Evolutionary conservation across 2,888 invertebrate genomes (phyloP), one percentile per base, ranked within the genome.

Genomic region (Drosophila koepferae): DNA sequence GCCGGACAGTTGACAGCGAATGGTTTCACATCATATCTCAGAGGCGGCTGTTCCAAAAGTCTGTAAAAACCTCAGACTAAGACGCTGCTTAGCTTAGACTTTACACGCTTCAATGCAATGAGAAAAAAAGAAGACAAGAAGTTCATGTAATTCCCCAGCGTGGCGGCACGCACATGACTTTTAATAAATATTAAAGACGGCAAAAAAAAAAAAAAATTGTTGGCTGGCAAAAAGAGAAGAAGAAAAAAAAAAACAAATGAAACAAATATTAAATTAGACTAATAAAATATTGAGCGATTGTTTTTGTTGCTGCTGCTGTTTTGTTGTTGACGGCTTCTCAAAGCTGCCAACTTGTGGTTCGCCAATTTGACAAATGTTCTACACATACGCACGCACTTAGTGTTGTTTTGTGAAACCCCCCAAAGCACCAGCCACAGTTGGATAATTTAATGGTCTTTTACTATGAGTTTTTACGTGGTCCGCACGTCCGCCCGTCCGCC

Each of bases 221-320:
- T 69, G 40, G 38, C n/a, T 53, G 51, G n/a, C 36, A 18, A 16
- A 41, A 6, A 28, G 16, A 23, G 7, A n/a, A 44, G n/a, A n/a
- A 34, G 6, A 34, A 7, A n/a, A 38, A 40, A 4, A 10, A 51
- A 23, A 9, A 7, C 48, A 16, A 59, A 44, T 44, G 70, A 62
- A 56, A 58, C 54, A 77, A 81, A 85, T 86, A 85, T 89, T 68
- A 84, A 89, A 89, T 85, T 85, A 80, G 82, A 70, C 77, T 72
- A 87, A 89, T 87, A 81, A 89, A 85, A 85, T 87, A 87, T 89
- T 89, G 87, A 89, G 77, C 77, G 77, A 81, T 87, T 89, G 75
- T 73, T 54, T 38, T 36, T 48, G 23, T 12, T 41, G 28, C 40
- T 41, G 41, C n/a, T 23, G 23, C 23, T 23, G 23, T 54, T 38